These are phyloP conservation scores for Drosophila phalerata DNA, from an alignment of 2,888 invertebrate species.

Conservation along the genomic window DNA sequence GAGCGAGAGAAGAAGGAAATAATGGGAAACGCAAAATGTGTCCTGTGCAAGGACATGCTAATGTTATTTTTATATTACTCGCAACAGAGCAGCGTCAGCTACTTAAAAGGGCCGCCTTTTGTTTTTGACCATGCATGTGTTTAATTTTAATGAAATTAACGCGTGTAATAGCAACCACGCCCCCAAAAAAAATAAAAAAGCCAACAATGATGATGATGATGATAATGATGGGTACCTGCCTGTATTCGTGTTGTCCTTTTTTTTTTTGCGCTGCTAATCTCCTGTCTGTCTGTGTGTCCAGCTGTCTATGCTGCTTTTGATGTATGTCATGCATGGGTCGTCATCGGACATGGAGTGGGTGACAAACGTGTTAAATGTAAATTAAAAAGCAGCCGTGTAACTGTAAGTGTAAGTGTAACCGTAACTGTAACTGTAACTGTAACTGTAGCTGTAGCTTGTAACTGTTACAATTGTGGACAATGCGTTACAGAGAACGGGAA, in stretches of 20 bases:
- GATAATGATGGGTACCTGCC: constrained; percentile 31
- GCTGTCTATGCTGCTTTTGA: constrained; percentile 65
- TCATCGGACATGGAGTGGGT: constrained; percentile 25
- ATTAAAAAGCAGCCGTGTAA: constrained; percentile 71
- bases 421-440: constrained; percentile 26
- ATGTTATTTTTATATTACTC: constrained; percentile 80
- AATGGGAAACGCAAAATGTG: constrained; percentile 58
- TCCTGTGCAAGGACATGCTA: constrained; percentile 69
- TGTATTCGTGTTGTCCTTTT: constrained; percentile 38
- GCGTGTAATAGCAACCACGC: constrained; percentile 74
- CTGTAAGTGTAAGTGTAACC: constrained; percentile 30
- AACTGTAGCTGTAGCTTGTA: constrained; percentile 22
- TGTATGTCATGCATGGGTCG: constrained; percentile 72
- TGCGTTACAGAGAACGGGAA: constrained; percentile 14
- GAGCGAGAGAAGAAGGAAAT: background rate
- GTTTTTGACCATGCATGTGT: constrained; percentile 82
- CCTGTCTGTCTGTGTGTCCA: constrained; percentile 28
- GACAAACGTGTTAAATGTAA: constrained; percentile 74
- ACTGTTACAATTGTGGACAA: constrained; percentile 27
- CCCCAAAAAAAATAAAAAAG: constrained; percentile 21
- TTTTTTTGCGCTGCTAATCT: constrained; percentile 51
- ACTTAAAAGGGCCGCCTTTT: constrained; percentile 67
- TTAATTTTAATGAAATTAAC: constrained; percentile 84
- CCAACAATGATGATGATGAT: constrained; percentile 7
- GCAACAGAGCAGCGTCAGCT: constrained; percentile 48